Base-by-base conservation (phyloP, 2,113 vertebrate species). In the Thryonomys swinderianus region DNA sequence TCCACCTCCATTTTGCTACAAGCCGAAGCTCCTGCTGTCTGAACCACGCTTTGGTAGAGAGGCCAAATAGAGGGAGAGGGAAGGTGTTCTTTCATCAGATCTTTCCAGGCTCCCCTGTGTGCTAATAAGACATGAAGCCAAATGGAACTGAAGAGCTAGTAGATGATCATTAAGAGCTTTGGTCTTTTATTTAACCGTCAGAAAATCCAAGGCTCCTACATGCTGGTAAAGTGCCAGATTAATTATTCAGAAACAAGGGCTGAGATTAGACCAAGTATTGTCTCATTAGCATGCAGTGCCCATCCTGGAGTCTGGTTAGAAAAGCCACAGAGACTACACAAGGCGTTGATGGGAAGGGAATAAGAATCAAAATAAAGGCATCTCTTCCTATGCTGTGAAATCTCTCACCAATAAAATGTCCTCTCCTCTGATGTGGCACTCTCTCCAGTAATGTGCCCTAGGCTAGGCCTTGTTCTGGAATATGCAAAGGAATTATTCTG, bases 201-300 rank as follows among this genome's bases (percentile, higher is more conserved):
- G 91, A 83, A 98, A 97, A 92, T 90, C 62, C 48, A 7, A 95
- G 45, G 62, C 82, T 93, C n/a, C 5, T 94, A 85, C 78, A 21
- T 66, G 73, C 87, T 94, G 85, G 85, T 67, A 82, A 94, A 91
- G 64, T 98, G 96, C 98, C 97, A 98, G 97, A 95, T 92, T 96
- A 97, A 97, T 96, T 98, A 97, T 95, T 96, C 95, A 96, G 88
- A 96, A 96, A 82, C 5, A 51, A 96, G 48, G 45, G 96, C 95
- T 94, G 87, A 80, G 94, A 93, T 96, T 93, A 85, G 67, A 96
- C 90, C 27, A 3, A 89, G 48, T 69, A 88, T 82, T 94, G 88
- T 96, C 97, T 95, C 83, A 78, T 96, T 96, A 95, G 80, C 84
- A 61, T 5, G 25, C 94, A 14, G 30, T 90, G 91, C 94, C 61